Base-by-base conservation (phyloP, 2,113 vertebrate species). In the Melanerpes aurifrons region DNA sequence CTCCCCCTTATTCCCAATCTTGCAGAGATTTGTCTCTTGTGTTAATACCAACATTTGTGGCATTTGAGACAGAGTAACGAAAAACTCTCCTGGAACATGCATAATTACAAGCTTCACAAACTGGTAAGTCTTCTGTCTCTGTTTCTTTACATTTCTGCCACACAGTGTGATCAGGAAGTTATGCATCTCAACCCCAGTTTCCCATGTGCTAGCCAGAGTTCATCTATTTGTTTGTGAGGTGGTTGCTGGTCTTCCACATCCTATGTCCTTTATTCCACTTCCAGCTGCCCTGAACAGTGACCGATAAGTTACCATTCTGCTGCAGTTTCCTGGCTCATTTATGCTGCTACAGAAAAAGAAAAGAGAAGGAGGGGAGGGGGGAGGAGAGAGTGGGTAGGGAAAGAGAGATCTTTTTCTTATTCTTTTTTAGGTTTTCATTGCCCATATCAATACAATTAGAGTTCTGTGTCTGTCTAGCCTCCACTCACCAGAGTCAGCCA, bases 351-450 rank as follows among this genome's bases (percentile, higher is more conserved):
- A 22, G 56, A 28, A 77, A 84, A 81, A 73, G 19, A 47, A 32
- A 78, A 84, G 77, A 74, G 19, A 59, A 32, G 77, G 28, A 77
- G 48, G 47, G 47, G 16, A 15, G 9, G 48, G 21, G 22, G 21
- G 20, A 19, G 20, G 11, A 22, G 21, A 24, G 48, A 50, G 48
- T 40, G 40, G 40, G 11, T 40, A 40, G 40, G 10, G 40, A 40
- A 40, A 40, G 40, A 53, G 66, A 40, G 1, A 67, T 5, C 21
- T 71, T 93, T 92, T 66, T 75, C 62, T 62, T 75, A 68, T 61
- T 89, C 19, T 91, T 86, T 94, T 78, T 93, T 58, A 95, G 85
- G 94, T 93, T 96, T 96, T 97, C 92, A 95, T 96, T 95, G 93
- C 68, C 31, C 66, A 92, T 88, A 95, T 96, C 95, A 85, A 97